Conservation (phyloP, 2,113 vertebrate genomes). For the Petromus typicus region DNA sequence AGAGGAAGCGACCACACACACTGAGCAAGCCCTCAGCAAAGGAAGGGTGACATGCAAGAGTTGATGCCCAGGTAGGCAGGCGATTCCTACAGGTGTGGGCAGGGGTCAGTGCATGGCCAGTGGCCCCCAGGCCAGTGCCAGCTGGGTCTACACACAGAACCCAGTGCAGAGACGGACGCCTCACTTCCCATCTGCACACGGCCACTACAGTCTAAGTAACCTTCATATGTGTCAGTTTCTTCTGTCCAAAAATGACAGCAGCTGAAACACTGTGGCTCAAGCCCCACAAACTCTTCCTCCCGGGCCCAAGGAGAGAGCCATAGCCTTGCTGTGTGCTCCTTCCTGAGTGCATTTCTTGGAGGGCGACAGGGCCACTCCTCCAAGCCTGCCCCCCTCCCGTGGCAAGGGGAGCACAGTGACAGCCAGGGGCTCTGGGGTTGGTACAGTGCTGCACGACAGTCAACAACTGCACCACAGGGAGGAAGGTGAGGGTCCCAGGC, state of each 20-base stretch:
- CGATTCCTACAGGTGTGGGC: neutral
- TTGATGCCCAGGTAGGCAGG: neutral
- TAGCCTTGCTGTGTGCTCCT: no score
- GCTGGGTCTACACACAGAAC: neutral
- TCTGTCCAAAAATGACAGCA: neutral
- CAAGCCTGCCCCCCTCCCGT: neutral
- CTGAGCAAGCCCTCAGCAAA: neutral
- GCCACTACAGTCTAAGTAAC: neutral
- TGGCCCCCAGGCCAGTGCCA: fast-evolving
- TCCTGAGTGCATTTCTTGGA: no score
- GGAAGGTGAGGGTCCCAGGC: neutral
- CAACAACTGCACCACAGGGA: fast-evolving
- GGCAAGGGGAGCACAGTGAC: neutral
- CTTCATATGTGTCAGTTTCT: neutral
- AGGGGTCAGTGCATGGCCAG: fast-evolving
- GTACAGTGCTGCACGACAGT: neutral
- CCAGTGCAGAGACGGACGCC: neutral
- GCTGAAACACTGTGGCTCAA: neutral
- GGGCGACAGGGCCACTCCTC: neutral
- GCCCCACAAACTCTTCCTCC: neutral
- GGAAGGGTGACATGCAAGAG: fast-evolving
- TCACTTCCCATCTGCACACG: neutral
- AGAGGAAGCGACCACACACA: neutral
- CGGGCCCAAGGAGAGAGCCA: neutral
- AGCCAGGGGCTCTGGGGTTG: neutral